Conservation (phyloP, 2,888 invertebrate species). For the Lasioglossum marginatum region DNA sequence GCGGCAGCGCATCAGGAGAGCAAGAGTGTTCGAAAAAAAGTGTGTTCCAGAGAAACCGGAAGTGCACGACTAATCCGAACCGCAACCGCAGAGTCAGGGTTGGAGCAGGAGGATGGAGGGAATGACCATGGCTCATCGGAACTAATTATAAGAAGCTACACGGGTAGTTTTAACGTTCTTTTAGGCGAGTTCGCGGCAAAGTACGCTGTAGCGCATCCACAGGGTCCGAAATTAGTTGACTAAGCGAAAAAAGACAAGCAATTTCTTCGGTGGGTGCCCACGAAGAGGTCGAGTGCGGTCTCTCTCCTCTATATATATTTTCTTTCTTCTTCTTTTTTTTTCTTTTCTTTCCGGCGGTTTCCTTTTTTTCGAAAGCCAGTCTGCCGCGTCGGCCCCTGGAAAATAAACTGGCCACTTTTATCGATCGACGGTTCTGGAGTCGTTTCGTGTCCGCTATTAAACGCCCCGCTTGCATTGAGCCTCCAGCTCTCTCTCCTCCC, state of each 20-base stretch:
- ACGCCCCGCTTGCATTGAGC: constrained; percentile 54
- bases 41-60: constrained; percentile 12
- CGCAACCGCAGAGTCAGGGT: neutral
- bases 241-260: constrained; percentile 68
- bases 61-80: neutral
- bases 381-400: constrained; percentile 51
- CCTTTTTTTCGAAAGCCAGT: constrained; percentile 19
- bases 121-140: constrained; percentile 37
- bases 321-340: neutral
- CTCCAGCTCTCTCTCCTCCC: constrained; percentile 2
- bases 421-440: constrained; percentile 68
- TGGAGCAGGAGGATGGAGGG: neutral
- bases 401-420: constrained; percentile 73
- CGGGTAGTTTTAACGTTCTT: constrained; percentile 47
- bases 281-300: constrained; percentile 53
- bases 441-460: constrained; percentile 70
- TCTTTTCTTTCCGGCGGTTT: neutral
- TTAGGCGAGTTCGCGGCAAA: constrained; percentile 35
- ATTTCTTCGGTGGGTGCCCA: constrained; percentile 60
- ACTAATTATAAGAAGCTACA: constrained; percentile 59
- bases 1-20: neutral
- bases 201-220: constrained; percentile 32
- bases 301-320: constrained; percentile 6
- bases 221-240: constrained; percentile 59
- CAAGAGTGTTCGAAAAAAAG: neutral